phyloP scores from a whole-genome alignment of 2,797 vertebrate genomes.

The Tokudaia muenninki region DNA sequence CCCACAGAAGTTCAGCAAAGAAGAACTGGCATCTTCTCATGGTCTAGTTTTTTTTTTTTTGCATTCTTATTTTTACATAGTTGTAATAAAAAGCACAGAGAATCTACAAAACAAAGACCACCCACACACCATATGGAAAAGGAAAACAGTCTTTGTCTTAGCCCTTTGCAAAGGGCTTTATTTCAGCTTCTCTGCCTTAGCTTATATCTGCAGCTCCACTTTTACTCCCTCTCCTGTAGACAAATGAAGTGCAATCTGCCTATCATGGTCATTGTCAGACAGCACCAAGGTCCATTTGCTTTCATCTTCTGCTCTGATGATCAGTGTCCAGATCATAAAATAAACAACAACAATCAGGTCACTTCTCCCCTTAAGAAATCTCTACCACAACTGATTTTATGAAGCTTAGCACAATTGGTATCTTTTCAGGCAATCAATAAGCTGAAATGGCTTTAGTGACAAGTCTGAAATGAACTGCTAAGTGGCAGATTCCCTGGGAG shows the following conservation, averaged over 20 bases:
- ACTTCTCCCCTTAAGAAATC: conserved; percentile 43
- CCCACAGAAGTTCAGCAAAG: conserved; percentile 60
- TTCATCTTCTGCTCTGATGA: conserved; percentile 60
- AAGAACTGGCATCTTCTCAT: neutral
- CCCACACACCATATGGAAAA: conserved; percentile 43
- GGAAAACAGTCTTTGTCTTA: conserved; percentile 56
- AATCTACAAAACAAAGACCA: conserved; percentile 72
- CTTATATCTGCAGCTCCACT: conserved; percentile 16
- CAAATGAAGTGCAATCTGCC: conserved; percentile 53
- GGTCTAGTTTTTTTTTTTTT: conserved; percentile 66
- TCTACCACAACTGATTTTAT: conserved; percentile 49
- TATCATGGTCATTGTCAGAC: neutral
- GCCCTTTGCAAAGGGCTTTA: conserved; percentile 49
- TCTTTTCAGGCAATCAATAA: conserved; percentile 70
- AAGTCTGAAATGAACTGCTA: conserved; percentile 76
- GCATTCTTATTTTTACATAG: conserved; percentile 47
- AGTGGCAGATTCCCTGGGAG: conserved; percentile 77
- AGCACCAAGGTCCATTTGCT: conserved; percentile 1
- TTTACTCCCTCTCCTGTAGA: neutral
- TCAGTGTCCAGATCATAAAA: conserved; percentile 61
- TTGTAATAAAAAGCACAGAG: conserved; percentile 71
- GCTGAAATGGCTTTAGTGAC: conserved; percentile 71
- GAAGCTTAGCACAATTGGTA: conserved; percentile 34
- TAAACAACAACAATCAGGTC: neutral
- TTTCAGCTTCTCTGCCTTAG: conserved; percentile 32